Percentiles rank a stretch among this genome's conserved stretches.
These are phyloP conservation scores for Rhorus exstirpatorius DNA, from an alignment of 2,888 invertebrate species.

Conservation along the genomic window DNA sequence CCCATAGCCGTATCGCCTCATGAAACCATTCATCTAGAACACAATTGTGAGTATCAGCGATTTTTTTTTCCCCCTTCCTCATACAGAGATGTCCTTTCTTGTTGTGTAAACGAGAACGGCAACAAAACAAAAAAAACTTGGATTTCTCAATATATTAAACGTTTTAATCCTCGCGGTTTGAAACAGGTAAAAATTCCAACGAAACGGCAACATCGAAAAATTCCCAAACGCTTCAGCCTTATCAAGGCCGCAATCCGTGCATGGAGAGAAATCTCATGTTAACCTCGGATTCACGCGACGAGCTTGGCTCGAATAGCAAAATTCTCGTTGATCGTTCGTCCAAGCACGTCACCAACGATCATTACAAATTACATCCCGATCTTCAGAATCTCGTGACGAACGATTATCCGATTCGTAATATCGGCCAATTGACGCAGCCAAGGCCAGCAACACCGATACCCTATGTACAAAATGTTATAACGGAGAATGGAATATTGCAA, in stretches of 20 bases:
- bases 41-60: conserved; percentile 81
- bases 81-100: too few species aligned
- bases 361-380: conserved; percentile 81
- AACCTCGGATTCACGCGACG: conserved; percentile 87
- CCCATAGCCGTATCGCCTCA: conserved; percentile 88
- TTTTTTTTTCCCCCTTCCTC: conserved; percentile 8
- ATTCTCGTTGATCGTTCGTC: conserved; percentile 89
- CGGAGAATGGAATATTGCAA: conserved; percentile 79
- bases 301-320: conserved; percentile 86
- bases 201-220: conserved; percentile 84
- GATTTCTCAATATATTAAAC: too few species aligned
- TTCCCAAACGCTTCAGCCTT: conserved; percentile 89
- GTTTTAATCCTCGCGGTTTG: conserved; percentile 55
- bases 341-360: conserved; percentile 86
- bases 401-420: conserved; percentile 86
- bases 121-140: too few species aligned
- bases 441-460: conserved; percentile 89
- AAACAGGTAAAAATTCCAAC: conserved; percentile 88
- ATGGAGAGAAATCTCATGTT: conserved; percentile 91
- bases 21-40: conserved; percentile 85
- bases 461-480: conserved; percentile 92
- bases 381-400: conserved; percentile 87
- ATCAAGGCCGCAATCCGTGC: conserved; percentile 95
- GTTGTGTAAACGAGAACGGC: too few species aligned
- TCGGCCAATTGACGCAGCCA: conserved; percentile 77